phyloP scores from a whole-genome alignment of 1,140 invertebrate genomes.

The Drosophila simulans region DNA sequence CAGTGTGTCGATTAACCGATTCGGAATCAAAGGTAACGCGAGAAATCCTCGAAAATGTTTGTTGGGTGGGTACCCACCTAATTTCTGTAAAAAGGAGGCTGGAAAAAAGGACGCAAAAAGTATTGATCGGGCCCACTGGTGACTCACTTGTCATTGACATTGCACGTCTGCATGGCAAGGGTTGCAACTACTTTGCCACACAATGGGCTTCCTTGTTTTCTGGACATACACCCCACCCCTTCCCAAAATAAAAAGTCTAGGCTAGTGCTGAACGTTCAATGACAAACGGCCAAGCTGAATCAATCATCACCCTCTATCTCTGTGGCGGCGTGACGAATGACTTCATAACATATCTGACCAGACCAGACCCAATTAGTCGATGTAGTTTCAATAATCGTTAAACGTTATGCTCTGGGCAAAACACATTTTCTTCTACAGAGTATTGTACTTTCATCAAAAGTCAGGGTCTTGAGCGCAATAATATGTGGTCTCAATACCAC shows the following conservation, averaged over 20 bases:
- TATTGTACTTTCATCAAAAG: constrained; percentile 5
- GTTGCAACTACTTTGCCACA: constrained; percentile 11
- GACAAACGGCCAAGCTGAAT: constrained; percentile 20
- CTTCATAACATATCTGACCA: constrained; percentile 21
- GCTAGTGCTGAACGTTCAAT: constrained; percentile 31
- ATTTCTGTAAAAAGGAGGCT: no score
- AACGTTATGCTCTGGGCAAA: neutral
- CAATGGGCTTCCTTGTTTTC: constrained; percentile 50
- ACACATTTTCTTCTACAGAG: neutral
- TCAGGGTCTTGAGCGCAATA: neutral
- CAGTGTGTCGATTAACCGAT: neutral
- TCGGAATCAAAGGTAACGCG: no score
- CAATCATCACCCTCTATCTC: constrained; percentile 27
- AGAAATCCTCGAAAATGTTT: no score
- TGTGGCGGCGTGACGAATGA: constrained; percentile 28
- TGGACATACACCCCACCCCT: neutral
- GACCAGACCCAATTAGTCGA: constrained; percentile 62
- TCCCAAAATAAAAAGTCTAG: no score
- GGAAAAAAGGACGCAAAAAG: neutral
- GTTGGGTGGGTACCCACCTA: no score
- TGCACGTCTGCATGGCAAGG: constrained; percentile 8
- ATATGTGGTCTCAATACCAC: neutral
- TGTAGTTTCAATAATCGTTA: constrained; percentile 50
- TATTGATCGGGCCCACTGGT: no score
- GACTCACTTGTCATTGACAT: constrained; percentile 42